Conservation (phyloP, 1,140 invertebrate species). For the Pygmarrhopalites habei region DNA sequence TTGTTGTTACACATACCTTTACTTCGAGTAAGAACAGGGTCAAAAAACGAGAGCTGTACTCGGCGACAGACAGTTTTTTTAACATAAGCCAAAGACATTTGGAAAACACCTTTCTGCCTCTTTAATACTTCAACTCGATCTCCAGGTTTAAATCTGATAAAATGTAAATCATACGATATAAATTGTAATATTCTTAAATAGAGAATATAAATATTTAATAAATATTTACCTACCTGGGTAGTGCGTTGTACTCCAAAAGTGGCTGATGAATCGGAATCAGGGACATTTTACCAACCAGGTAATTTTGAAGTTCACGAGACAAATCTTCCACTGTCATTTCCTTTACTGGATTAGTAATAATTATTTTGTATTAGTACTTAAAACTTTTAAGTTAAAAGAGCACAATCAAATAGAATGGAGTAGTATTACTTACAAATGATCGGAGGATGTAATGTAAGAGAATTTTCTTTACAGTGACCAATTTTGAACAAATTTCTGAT, state of each 20-base stretch:
- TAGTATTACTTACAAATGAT: background rate
- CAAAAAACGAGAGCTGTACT: background rate
- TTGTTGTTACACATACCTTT: background rate
- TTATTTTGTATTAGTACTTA: background rate
- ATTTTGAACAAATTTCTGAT: background rate
- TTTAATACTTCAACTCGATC: background rate
- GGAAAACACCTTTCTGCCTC: background rate
- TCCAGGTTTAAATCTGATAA: background rate
- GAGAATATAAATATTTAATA: too few species aligned
- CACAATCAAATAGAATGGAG: background rate
- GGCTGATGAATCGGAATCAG: background rate
- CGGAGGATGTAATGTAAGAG: background rate
- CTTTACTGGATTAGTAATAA: background rate
- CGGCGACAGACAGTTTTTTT: background rate
- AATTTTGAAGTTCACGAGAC: background rate
- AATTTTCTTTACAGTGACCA: background rate
- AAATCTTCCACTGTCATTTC: background rate
- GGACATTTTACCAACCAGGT: background rate
- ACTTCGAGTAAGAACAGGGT: background rate
- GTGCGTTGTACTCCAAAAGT: background rate
- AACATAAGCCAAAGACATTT: background rate
- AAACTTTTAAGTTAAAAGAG: background rate
- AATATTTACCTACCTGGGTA: background rate
- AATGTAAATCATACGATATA: constrained; percentile 1
- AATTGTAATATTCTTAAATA: too few species aligned